Evolutionary conservation across 1,140 invertebrate genomes (phyloP), one percentile per base, ranked within the genome.

Genomic region (Apis florea): DNA sequence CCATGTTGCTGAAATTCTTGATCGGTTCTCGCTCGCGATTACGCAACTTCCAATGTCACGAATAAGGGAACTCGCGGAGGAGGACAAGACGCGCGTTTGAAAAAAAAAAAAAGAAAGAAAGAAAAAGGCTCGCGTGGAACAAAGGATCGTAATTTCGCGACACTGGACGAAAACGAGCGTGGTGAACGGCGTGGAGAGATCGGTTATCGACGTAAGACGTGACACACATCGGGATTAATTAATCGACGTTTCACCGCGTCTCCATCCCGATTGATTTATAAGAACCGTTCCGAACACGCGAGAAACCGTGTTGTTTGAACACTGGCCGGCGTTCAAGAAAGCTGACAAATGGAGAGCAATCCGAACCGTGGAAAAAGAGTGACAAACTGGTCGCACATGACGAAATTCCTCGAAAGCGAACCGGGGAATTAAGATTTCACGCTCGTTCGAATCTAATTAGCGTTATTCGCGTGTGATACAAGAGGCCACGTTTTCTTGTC

Each of bases 361-460:
- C 21, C 31, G 31, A 31, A 17, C 9, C 24, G 31, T 40, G 11
- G 5, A 47, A 40, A 68, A 67, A 47, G 66, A 47, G 12, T 47
- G 66, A 47, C 40, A 68, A 68, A 68, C 66, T 68, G 66, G 66
- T 68, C 40, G 31, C 8, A n/a, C 40, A 40, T 49, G 40, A 61
- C 59, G 53, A 76, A 66, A 66, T 66, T 31, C 26, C 6, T 31
- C 17, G 59, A 59, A 17, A 49, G 53, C 21, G 40, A 69, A 78
- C 53, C 31, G 53, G 24, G 19, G 51, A 47, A 54, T 59, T 51
- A 24, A 70, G 56, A 78, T 67, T 70, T 78, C 66, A 69, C 31
- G 64, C n/a, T 78, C 40, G 19, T 47, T 58, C 24, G n/a, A n/a
- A 51, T 69, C 19, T 77, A 67, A 77, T 77, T 67, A 77, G 66